phyloP scores from a whole-genome alignment of 2,888 invertebrate species.

The Ormyrus nitidulus region DNA sequence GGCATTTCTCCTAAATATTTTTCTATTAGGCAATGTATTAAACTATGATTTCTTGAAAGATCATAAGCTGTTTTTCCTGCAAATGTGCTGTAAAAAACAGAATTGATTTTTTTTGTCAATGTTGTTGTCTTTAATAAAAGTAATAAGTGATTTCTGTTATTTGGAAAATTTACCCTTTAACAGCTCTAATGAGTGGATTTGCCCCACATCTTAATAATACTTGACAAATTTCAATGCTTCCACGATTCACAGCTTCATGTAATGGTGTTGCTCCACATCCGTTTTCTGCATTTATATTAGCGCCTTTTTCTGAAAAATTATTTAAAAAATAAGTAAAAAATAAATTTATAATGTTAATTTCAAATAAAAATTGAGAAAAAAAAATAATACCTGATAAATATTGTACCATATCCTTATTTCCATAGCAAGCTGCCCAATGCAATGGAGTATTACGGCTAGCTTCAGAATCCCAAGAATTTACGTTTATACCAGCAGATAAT shows the following conservation, averaged over 20 bases:
- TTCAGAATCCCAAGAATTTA: slow-evolving; percentile 80
- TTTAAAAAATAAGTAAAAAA: neutral
- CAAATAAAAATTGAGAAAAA: neutral
- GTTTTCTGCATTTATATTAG: slow-evolving; percentile 79
- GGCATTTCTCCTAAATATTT: slow-evolving; percentile 65
- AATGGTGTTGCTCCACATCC: slow-evolving; percentile 79
- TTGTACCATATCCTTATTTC: slow-evolving; percentile 78
- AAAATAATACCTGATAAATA: slow-evolving; percentile 77
- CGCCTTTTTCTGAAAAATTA: slow-evolving; percentile 77
- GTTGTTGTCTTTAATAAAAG: slow-evolving; percentile 20
- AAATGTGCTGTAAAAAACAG: slow-evolving; percentile 67
- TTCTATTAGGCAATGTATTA: slow-evolving; percentile 66
- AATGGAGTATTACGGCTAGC: slow-evolving; percentile 80
- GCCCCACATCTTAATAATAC: slow-evolving; percentile 78
- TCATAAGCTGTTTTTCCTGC: slow-evolving; percentile 72
- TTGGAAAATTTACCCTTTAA: slow-evolving; percentile 74
- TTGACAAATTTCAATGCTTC: slow-evolving; percentile 77
- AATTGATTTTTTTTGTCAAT: neutral
- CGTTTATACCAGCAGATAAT: slow-evolving; percentile 78
- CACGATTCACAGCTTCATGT: slow-evolving; percentile 80
- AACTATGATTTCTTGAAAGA: slow-evolving; percentile 66
- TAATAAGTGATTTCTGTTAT: slow-evolving; percentile 9
- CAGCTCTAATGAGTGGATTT: slow-evolving; percentile 77
- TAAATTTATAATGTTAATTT: neutral
- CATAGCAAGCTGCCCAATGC: slow-evolving; percentile 82